Evolutionary conservation across 2,888 invertebrate genomes (phyloP).

Genomic region (Thera obeliscata): DNA sequence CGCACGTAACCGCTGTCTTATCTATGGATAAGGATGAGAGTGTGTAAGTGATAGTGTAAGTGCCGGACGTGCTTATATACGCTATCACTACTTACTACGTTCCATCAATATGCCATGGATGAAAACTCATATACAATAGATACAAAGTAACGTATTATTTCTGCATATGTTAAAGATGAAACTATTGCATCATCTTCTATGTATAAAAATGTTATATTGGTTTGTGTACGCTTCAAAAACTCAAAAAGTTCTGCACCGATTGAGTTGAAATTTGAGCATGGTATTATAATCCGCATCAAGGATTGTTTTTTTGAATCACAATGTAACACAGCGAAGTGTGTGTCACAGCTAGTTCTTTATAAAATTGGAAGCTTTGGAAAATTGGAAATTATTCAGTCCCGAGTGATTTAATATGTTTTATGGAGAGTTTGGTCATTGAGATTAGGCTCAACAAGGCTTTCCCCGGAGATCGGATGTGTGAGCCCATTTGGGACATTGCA

Average conservation of each 20-base stretch:
- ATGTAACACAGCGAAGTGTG: too few relatives aligned
- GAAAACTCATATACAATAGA: background rate
- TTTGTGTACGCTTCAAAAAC: too few relatives aligned
- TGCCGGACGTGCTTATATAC: background rate
- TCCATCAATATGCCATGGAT: background rate
- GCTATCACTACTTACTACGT: background rate
- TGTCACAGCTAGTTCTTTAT: too few relatives aligned
- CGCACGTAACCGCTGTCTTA: background rate
- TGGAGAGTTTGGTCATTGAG: background rate
- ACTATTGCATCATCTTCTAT: too few relatives aligned
- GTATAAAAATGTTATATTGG: too few relatives aligned
- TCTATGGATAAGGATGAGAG: background rate
- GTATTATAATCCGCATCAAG: too few relatives aligned
- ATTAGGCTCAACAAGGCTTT: background rate
- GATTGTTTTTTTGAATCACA: too few relatives aligned
- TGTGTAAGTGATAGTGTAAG: background rate
- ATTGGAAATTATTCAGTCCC: background rate
- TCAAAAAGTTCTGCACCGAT: too few relatives aligned
- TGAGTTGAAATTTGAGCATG: too few relatives aligned
- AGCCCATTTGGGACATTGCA: constrained; percentile 6
- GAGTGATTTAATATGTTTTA: background rate
- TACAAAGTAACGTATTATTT: too few relatives aligned
- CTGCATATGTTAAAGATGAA: too few relatives aligned
- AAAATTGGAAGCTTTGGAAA: too few relatives aligned
- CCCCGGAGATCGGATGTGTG: background rate